phyloP scores from a whole-genome alignment of 2,797 vertebrate species.

The Gymnothorax reevesii region DNA sequence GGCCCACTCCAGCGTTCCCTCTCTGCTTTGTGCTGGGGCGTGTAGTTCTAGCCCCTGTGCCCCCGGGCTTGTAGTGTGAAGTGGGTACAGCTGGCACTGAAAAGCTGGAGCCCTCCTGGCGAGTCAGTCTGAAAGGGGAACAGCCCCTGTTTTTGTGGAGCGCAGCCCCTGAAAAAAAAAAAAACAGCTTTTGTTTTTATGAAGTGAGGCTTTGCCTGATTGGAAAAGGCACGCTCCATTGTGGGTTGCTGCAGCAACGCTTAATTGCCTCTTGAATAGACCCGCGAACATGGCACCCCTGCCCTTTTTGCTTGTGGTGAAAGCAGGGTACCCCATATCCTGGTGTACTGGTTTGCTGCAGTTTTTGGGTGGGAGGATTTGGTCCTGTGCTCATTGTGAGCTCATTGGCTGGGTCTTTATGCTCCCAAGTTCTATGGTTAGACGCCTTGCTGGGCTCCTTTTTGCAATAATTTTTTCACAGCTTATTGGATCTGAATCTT shows the following conservation, averaged over 20 bases:
- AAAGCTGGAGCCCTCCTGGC: slow-evolving; percentile 50
- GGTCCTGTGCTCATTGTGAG: slow-evolving; percentile 25
- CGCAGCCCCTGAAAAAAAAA: slow-evolving; percentile 40
- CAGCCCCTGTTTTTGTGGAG: slow-evolving; percentile 41
- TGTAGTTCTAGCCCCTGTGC: background rate
- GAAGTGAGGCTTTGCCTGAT: slow-evolving; percentile 67
- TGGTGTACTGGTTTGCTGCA: slow-evolving; percentile 44
- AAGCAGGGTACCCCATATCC: slow-evolving; percentile 44
- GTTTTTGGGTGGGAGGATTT: slow-evolving; percentile 34
- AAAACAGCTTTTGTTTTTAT: slow-evolving; percentile 55
- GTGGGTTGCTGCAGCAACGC: slow-evolving; percentile 68
- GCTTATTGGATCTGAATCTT: slow-evolving; percentile 45
- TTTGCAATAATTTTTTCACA: slow-evolving; percentile 48
- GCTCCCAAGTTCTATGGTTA: background rate
- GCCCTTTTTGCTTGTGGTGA: slow-evolving; percentile 45
- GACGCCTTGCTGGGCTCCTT: slow-evolving; percentile 34
- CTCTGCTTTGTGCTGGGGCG: background rate
- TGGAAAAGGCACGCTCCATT: slow-evolving; percentile 58
- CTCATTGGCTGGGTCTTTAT: slow-evolving; percentile 35
- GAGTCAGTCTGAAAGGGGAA: slow-evolving; percentile 46
- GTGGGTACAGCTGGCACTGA: slow-evolving; percentile 51
- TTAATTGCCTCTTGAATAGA: slow-evolving; percentile 66
- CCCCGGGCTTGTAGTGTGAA: slow-evolving; percentile 41
- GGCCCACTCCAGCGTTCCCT: background rate
- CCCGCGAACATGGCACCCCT: slow-evolving; percentile 63